A percentile compares a stretch with the other conserved stretches of the same genome.
These are phyloP conservation scores for Eulithis testata DNA, from an alignment of 2,888 invertebrate species.

Conservation along the genomic window DNA sequence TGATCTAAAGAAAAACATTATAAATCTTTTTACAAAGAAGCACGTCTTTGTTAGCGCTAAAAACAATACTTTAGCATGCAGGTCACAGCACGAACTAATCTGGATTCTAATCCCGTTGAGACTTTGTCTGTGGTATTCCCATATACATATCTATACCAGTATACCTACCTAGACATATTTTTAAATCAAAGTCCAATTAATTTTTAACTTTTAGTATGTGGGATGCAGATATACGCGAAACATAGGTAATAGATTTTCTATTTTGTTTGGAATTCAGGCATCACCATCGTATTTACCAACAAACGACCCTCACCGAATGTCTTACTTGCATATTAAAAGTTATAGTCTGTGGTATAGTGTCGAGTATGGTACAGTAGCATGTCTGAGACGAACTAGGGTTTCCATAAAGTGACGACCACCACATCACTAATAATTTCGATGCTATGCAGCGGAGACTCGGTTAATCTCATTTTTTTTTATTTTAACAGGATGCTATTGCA, in stretches of 20 bases:
- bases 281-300: not conserved
- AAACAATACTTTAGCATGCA: conserved; percentile 64
- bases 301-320: not conserved
- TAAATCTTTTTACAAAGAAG: conserved; percentile 41
- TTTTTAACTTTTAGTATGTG: too few species aligned
- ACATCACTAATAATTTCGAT: too few species aligned
- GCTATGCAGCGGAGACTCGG: too few species aligned
- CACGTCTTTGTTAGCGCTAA: conserved; percentile 51
- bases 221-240: too few species aligned
- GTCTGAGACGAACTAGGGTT: not conserved
- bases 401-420: not conserved
- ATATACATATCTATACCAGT: conserved; percentile 26
- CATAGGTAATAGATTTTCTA: too few species aligned
- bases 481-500: too few species aligned
- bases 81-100: conserved; percentile 64
- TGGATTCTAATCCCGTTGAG: conserved; percentile 74
- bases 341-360: not conserved
- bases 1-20: conserved; percentile 1
- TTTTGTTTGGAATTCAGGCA: too few species aligned
- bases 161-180: conserved; percentile 1
- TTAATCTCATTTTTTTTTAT: too few species aligned
- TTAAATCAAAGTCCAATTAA: not conserved
- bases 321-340: not conserved
- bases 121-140: conserved; percentile 65
- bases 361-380: not conserved